Evolutionary conservation across 1,140 invertebrate species (phyloP), one percentile per base, ranked within the genome.

Genomic region (Leptinotarsa defecta): DNA sequence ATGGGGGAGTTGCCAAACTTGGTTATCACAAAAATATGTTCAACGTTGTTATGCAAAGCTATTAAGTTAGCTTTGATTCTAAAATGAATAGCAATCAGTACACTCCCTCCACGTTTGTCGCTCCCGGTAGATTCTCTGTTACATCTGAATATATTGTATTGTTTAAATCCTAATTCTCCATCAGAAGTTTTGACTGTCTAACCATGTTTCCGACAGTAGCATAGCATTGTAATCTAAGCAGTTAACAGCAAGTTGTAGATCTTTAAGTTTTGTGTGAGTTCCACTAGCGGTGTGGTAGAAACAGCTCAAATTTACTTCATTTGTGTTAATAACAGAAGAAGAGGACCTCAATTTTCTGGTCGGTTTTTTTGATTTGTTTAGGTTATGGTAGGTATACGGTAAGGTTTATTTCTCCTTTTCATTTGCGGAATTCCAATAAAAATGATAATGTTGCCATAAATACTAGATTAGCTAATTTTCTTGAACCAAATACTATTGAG

Each of bases 151-250:
- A 65, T 65, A 65, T n/a, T 65, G 13, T 65, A 15, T n/a, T 17
- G 63, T 65, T 15, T 20, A 20, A 65, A 65, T 65, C 20, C 17
- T 2, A 65, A 65, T 20, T 65, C 63, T 65, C 63, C 63, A n/a
- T 65, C 63, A 19, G 63, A 65, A 65, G 20, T 6, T 6, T 24
- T 17, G 63, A 13, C 63, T 24, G 22, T 24, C 4, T 27, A 17
- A 1, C 49, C 49, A 52, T 52, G 49, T 52, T 64, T 64, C 63
- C 19, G 63, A 64, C 19, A 64, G 63, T 52, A 64, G 63, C 3
- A n/a, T 15, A 64, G 63, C 63, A 20, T 64, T 8, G 4, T 64
- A 64, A 20, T 64, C 63, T 64, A n/a, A 64, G 63, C 63, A 64
- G 19, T 20, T 64, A 19, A 64, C 63, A 64, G 63, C 63, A n/a